A percentile compares a stretch with the other conserved stretches of the same genome.
phyloP scores from a whole-genome alignment of 1,140 invertebrate genomes.

The Eumaeus atala region DNA sequence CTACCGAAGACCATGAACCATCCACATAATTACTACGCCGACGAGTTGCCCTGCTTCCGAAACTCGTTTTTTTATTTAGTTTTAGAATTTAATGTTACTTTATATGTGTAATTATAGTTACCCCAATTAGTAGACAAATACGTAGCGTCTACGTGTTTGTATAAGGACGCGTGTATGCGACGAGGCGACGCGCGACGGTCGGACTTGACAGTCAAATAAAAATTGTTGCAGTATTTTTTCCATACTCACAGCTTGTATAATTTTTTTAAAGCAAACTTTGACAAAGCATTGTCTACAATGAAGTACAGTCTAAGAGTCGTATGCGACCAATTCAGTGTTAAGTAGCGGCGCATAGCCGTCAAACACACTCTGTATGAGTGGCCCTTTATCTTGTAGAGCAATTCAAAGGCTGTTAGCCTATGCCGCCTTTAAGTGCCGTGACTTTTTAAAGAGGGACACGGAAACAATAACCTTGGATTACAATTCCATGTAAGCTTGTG shows the following conservation, averaged over 20 bases:
- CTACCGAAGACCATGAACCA: no score
- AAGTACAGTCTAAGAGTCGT: constrained; percentile 9
- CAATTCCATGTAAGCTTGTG: not conserved
- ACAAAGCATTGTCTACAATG: constrained; percentile 10
- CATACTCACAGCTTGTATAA: constrained; percentile 3
- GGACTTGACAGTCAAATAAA: not conserved
- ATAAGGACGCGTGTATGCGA: not conserved
- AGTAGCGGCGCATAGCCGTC: constrained; percentile 10
- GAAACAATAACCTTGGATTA: constrained; percentile 9
- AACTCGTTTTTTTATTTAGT: no score
- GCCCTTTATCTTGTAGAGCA: constrained; percentile 9
- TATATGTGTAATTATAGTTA: not conserved
- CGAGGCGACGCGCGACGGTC: not conserved
- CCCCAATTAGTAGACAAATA: constrained; percentile 1
- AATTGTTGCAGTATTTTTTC: not conserved
- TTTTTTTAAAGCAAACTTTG: constrained; percentile 2
- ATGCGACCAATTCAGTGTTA: constrained; percentile 7
- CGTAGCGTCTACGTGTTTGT: no score
- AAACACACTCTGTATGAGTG: constrained; percentile 3
- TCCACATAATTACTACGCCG: no score
- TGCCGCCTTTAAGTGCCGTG: constrained; percentile 8
- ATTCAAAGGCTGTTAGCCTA: constrained; percentile 9
- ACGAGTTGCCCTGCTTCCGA: no score
- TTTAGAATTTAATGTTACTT: no score
- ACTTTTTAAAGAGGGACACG: constrained; percentile 3